Percentiles rank a stretch among this genome's conserved stretches.
phyloP scores from a whole-genome alignment of 2,888 invertebrate species.

The Mantis religiosa region DNA sequence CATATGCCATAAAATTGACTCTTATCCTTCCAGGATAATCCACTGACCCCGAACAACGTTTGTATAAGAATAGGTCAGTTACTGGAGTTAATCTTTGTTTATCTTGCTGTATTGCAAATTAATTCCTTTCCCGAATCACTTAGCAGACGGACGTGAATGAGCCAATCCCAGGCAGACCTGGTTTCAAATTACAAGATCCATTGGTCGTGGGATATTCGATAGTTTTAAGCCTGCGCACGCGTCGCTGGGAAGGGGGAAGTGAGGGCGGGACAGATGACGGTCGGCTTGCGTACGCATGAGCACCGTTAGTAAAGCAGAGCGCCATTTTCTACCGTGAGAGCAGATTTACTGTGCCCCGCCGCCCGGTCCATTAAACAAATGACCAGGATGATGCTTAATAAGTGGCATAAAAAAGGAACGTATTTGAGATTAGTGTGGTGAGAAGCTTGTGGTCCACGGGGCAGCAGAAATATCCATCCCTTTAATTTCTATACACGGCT shows the following conservation, averaged over 20 bases:
- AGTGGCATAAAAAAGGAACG: neutral
- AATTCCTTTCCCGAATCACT: neutral
- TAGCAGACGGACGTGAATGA: neutral
- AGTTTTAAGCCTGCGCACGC: neutral
- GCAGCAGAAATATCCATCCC: too few species aligned
- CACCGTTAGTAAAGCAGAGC: neutral
- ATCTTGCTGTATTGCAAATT: neutral
- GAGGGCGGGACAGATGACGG: neutral
- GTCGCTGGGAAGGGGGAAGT: neutral
- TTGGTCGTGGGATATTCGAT: neutral
- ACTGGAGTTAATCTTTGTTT: neutral
- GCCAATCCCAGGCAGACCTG: neutral
- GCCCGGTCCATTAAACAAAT: neutral
- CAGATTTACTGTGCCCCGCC: neutral
- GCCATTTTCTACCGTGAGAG: neutral
- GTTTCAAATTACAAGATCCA: constrained; percentile 8
- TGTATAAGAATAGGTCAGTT: neutral
- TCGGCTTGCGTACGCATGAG: neutral
- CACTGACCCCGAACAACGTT: neutral
- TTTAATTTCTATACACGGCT: too few species aligned
- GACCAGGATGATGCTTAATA: neutral
- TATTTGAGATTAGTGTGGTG: neutral
- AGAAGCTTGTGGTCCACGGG: too few species aligned
- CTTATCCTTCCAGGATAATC: neutral
- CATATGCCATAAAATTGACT: too few species aligned